Conservation (phyloP, 92 coral and sea anemone genomes). For the Anthopleura xanthogrammica region DNA sequence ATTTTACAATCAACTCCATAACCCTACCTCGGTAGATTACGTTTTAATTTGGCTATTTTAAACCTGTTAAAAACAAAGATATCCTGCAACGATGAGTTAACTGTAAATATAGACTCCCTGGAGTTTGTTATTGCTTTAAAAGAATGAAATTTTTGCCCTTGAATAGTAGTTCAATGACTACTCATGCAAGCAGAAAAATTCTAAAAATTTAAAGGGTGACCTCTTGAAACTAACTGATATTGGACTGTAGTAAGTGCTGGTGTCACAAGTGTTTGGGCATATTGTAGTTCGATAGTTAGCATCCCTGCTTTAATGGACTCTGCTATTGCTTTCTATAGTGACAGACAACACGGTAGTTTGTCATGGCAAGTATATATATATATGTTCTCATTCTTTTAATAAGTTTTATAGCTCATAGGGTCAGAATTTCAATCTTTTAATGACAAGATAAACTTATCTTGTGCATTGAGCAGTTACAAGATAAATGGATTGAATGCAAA, state of each 20-base stretch:
- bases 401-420: no score
- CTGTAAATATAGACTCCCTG: no score
- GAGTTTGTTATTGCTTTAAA: no score
- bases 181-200: not conserved
- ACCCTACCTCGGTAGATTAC: not conserved
- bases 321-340: no score
- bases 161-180: not conserved
- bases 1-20: not conserved
- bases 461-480: no score
- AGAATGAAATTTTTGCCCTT: not conserved
- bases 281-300: not conserved
- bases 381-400: no score
- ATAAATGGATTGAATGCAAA: no score
- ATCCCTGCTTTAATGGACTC: not conserved
- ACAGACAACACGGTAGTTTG: no score
- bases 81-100: not conserved
- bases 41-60: not conserved
- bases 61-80: not conserved
- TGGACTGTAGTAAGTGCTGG: not conserved
- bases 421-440: no score
- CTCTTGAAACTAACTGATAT: not conserved
- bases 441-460: no score
- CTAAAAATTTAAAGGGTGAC: not conserved
- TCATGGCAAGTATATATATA: no score
- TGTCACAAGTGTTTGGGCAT: not conserved